phyloP scores from a whole-genome alignment of 1,140 invertebrate genomes.

The Triops cancriformis region DNA sequence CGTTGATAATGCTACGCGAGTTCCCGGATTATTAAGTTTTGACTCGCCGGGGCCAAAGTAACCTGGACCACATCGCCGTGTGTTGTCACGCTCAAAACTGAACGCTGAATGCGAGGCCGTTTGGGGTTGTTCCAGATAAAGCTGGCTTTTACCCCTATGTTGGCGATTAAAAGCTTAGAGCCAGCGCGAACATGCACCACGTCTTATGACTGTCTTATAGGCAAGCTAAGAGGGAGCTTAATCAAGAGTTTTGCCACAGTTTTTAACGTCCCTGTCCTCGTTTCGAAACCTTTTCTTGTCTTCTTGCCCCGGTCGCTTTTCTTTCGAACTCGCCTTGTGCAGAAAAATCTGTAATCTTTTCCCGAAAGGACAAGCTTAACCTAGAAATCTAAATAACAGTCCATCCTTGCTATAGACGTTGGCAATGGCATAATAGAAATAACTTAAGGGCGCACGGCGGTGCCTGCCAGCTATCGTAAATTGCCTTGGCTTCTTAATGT shows the following conservation, averaged over 20 bases:
- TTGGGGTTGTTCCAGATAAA: background rate
- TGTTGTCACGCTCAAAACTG: background rate
- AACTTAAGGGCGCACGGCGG: background rate
- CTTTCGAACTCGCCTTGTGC: background rate
- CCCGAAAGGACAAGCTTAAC: background rate
- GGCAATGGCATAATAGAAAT: slow-evolving; percentile 1
- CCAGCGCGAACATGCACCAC: background rate
- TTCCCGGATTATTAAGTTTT: background rate
- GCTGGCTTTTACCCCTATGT: background rate
- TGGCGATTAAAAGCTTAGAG: background rate
- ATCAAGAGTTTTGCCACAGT: background rate
- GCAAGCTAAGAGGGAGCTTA: background rate
- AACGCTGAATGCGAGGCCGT: background rate
- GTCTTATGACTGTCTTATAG: background rate
- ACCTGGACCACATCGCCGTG: background rate
- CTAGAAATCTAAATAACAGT: slow-evolving; percentile 7
- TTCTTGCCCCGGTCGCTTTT: background rate
- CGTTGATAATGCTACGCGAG: background rate
- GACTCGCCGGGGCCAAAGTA: background rate
- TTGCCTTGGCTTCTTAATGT: background rate
- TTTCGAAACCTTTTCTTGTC: background rate
- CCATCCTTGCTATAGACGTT: background rate
- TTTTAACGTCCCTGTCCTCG: background rate
- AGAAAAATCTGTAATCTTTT: background rate
- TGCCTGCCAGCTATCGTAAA: slow-evolving; percentile 12